Evolutionary conservation across 2,888 invertebrate species (phyloP).

Genomic region (Pemphredon lugubris): DNA sequence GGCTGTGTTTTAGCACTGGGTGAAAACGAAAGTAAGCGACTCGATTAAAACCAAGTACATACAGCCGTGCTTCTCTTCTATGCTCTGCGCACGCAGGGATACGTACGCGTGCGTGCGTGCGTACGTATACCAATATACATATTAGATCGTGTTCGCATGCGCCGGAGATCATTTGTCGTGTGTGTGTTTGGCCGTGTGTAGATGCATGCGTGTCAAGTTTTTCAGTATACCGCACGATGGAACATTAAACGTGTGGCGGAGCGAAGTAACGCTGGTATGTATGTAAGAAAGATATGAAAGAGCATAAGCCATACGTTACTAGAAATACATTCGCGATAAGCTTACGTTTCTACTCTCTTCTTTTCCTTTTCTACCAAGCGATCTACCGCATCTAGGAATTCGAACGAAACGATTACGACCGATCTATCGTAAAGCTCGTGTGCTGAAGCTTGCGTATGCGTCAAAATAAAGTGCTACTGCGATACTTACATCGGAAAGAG

Average conservation of each 20-base stretch:
- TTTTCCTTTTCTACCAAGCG: slow-evolving; percentile 37
- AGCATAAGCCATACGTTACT: slow-evolving; percentile 16
- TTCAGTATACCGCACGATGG: slow-evolving; percentile 6
- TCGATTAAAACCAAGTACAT: slow-evolving; percentile 21
- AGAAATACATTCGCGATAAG: no score
- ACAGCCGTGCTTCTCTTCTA: slow-evolving; percentile 23
- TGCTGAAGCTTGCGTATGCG: slow-evolving; percentile 64
- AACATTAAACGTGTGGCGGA: neutral
- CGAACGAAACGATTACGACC: slow-evolving; percentile 25
- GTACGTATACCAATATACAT: slow-evolving; percentile 10
- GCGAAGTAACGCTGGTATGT: neutral
- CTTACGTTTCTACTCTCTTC: no score
- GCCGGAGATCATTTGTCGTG: slow-evolving; percentile 29
- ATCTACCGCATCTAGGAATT: slow-evolving; percentile 35
- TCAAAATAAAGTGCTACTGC: slow-evolving; percentile 67
- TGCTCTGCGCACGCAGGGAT: no score
- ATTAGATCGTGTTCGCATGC: slow-evolving; percentile 53
- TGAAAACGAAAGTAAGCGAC: slow-evolving; percentile 1
- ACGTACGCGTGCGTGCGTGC: no score
- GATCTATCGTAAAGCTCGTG: slow-evolving; percentile 51
- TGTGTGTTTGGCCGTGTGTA: neutral
- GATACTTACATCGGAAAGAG: slow-evolving; percentile 69
- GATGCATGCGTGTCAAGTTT: slow-evolving; percentile 23
- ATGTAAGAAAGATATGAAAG: slow-evolving; percentile 14
- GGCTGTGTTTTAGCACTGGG: neutral